Evolutionary conservation across 2,113 vertebrate species (phyloP), one percentile per base, ranked within the genome.

Genomic region (Cephalopterus ornatus): DNA sequence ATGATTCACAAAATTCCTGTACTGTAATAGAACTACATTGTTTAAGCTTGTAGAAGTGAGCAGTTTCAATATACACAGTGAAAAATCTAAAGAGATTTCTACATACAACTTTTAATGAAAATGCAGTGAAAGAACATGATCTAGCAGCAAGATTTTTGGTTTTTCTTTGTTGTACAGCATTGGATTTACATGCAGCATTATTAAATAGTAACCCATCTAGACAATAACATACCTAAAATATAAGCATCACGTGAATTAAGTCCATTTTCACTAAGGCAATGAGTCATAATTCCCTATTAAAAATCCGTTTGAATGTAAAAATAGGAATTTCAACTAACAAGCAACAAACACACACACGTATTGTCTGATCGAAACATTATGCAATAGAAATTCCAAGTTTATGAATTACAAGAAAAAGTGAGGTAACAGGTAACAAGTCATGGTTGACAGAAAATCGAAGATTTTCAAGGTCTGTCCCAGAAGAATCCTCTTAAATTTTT

Each of bases 21-120:
- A 47, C 85, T 78, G 35, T 50, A 88, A 70, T n/a, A 74, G 50
- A 91, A 35, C 77, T 70, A 92, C 89, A 61, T 61, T 61, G 63
- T 77, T 71, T 86, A 92, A 93, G 24, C 23, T 91, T 92, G 56
- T 84, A 79, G 33, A 75, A 91, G n/a, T 65, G 21, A 76, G 30
- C 67, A 75, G 72, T 19, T 95, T 58, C 65, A 63, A 81, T 20
- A 96, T 13, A 91, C 14, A 90, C 42, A 89, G 79, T 75, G 96
- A 98, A 97, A 96, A 97, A 96, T 93, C 74, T 96, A 56, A 94
- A 95, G 65, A 88, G 41, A 95, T 96, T 96, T 97, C 89, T 96
- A 52, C 15, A 78, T 39, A 95, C 16, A 95, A 75, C 35, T 80
- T 98, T 98, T 98, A 98, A 98, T 97, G 81, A 97, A 55, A 95